Percentiles rank a stretch among this genome's conserved stretches.
phyloP scores from a whole-genome alignment of 2,113 vertebrate genomes.

The Eonycteris spelaea region DNA sequence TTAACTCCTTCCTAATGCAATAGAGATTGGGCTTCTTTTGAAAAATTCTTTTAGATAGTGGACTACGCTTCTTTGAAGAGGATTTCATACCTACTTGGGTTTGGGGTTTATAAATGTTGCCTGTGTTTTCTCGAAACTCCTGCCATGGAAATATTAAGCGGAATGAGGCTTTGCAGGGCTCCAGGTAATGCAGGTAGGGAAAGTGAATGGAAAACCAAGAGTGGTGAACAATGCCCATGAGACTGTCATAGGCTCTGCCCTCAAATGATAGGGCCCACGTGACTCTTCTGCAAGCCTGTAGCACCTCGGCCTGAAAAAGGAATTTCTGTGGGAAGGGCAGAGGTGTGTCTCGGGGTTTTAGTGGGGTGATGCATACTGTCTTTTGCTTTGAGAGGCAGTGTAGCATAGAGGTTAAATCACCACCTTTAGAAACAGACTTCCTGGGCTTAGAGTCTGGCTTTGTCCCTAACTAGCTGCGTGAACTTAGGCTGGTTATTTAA shows the following conservation, averaged over 20 bases:
- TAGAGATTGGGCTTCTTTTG: neutral
- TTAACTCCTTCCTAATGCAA: neutral
- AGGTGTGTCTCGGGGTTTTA: neutral
- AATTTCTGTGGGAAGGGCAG: neutral
- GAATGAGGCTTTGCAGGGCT: neutral
- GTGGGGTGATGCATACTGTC: neutral
- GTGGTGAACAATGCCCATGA: accelerated
- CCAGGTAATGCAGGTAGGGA: neutral
- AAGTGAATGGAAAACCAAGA: neutral
- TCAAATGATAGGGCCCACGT: neutral
- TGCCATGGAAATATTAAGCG: neutral
- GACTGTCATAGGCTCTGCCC: neutral
- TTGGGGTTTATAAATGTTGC: neutral
- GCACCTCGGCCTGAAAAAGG: neutral
- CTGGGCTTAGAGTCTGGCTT: neutral
- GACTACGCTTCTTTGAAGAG: neutral
- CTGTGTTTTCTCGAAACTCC: neutral
- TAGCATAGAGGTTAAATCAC: neutral
- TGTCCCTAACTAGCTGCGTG: neutral
- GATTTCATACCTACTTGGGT: neutral
- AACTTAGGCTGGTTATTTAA: neutral
- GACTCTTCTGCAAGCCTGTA: neutral
- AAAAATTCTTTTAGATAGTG: neutral
- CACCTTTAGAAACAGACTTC: neutral
- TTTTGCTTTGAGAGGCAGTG: neutral